Evolutionary conservation across 1,140 invertebrate genomes (phyloP), one percentile per base, ranked within the genome.

Genomic region (Sycophaga agraensis): DNA sequence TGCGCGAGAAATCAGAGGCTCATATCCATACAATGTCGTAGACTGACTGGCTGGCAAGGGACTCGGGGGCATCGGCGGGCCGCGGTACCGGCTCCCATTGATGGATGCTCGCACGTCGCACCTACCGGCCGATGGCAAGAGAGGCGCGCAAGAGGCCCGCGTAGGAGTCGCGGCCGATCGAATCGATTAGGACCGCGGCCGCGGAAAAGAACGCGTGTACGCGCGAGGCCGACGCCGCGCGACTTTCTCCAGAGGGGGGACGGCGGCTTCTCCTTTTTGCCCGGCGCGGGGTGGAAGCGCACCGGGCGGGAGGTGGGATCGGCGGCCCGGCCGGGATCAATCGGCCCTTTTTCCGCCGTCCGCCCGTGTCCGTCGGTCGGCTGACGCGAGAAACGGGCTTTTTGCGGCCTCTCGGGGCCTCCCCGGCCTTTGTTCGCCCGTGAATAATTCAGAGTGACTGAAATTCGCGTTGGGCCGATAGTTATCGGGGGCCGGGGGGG

Each of bases 21-120:
- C 74, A 80, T 80, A 79, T 77, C 75, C 76, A 80, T 78, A 78
- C 75, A 80, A 77, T 75, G 76, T 78, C 75, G 75, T 74, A 75
- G 74, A 78, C 71, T 48, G 50, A 37, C 17, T 19, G 11, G n/a
- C 6, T 5, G 22, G 17, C 21, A 2, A 6, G 12, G 8, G 12
- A 9, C 12, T 4, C 9, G 4, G 49, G 37, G 14, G 2, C 24
- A 19, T 17, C 24, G 39, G 4, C 35, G 37, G 40, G 22, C 6
- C 12, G n/a, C 22, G 22, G 28, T n/a, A 34, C n/a, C 50, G 39
- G 39, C 49, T n/a, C n/a, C 37, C 28, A 60, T 53, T 60, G 40
- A 60, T 16, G 49, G 31, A 60, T 53, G 39, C 53, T 45, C 39
- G 40, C 21, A 54, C 58, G 58, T 59, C 49, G 21, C 2, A 22